Percentiles rank a stretch among this genome's conserved stretches.
Conservation (phyloP, 2,888 invertebrate genomes). For the Pammene aurita region DNA sequence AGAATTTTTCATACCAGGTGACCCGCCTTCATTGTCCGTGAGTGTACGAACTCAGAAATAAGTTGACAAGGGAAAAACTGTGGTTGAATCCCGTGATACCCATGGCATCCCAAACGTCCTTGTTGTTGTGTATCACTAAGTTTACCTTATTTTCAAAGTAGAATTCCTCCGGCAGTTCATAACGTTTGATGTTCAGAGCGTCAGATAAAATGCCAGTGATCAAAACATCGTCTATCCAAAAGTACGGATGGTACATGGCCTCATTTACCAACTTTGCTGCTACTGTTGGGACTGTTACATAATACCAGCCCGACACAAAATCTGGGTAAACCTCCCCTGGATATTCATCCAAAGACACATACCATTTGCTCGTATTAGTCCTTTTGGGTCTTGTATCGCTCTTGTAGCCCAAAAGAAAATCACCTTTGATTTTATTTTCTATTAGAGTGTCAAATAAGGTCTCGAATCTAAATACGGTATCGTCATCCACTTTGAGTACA, state of each 20-base stretch:
- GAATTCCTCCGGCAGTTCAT: slow-evolving; percentile 81
- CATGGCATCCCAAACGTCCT: not conserved
- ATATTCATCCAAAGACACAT: slow-evolving; percentile 87
- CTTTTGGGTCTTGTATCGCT: slow-evolving; percentile 86
- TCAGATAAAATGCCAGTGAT: slow-evolving; percentile 90
- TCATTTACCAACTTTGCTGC: slow-evolving; percentile 82
- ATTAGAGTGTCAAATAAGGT: slow-evolving; percentile 61
- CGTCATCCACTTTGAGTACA: slow-evolving; percentile 92
- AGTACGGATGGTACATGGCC: slow-evolving; percentile 84
- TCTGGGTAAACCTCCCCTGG: slow-evolving; percentile 84
- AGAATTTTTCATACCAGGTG: too few species aligned
- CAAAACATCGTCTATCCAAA: slow-evolving; percentile 97
- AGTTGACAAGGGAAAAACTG: not conserved
- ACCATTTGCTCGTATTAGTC: slow-evolving; percentile 90
- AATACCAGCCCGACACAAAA: slow-evolving; percentile 93
- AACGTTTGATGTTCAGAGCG: slow-evolving; percentile 79
- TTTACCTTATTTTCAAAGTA: slow-evolving; percentile 84
- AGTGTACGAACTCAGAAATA: too few species aligned
- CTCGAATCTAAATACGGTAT: slow-evolving; percentile 88
- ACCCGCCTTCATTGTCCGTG: too few species aligned
- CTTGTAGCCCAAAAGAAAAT: slow-evolving; percentile 85
- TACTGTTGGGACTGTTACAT: slow-evolving; percentile 87
- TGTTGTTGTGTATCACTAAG: not conserved
- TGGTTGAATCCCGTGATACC: not conserved
- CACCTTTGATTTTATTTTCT: slow-evolving; percentile 46